Conservation (phyloP, 1,140 invertebrate genomes). For the Caenorhabditis tropicalis region DNA sequence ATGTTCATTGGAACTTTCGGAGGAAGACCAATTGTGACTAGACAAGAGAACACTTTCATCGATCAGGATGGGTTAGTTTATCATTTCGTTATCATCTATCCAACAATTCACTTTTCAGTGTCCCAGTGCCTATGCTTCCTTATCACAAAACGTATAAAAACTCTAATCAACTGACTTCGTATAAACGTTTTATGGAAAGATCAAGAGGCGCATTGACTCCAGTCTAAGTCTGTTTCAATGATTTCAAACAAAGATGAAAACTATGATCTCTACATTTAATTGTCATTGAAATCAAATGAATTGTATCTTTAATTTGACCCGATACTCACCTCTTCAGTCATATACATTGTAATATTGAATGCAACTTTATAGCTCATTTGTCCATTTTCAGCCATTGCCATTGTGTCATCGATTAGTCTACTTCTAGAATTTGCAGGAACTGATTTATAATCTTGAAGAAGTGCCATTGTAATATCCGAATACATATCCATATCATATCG, state of each 20-base stretch:
- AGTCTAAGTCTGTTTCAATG: not conserved
- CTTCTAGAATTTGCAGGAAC: slow-evolving; percentile 6
- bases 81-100: not conserved
- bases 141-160: not conserved
- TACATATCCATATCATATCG: slow-evolving; percentile 31
- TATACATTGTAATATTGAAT: slow-evolving; percentile 13
- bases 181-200: slow-evolving; percentile 20
- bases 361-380: slow-evolving; percentile 5
- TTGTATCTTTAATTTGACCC: not conserved
- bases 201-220: not conserved
- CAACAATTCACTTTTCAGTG: not conserved
- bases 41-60: slow-evolving; percentile 23
- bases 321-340: not conserved
- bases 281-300: not conserved
- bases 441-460: not conserved
- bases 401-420: slow-evolving; percentile 1
- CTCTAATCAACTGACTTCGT: not conserved
- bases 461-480: slow-evolving; percentile 22
- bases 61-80: slow-evolving; percentile 16
- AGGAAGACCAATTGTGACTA: slow-evolving; percentile 2
- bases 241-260: not conserved
- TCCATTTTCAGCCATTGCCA: not conserved
- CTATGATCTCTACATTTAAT: not conserved
- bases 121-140: slow-evolving; percentile 6
- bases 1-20: slow-evolving; percentile 19